These are phyloP conservation scores for Corythoichthys haematopterus DNA, from an alignment of 2,113 vertebrate genomes.

Conservation along the genomic window DNA sequence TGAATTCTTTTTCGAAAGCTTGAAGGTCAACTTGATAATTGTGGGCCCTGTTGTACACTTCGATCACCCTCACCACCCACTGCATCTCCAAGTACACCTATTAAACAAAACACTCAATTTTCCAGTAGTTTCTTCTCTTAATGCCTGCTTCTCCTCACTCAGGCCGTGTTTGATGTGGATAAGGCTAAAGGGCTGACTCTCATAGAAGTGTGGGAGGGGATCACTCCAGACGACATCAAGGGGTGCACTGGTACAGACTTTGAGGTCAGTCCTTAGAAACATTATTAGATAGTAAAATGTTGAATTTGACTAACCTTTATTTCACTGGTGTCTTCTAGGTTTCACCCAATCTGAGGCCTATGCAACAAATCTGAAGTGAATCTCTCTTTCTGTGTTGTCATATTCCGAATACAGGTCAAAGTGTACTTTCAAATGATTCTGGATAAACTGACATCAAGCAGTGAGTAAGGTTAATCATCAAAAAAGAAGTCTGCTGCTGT, in stretches of 20 bases:
- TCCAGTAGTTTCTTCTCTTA: not conserved
- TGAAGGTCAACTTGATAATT: slow-evolving; percentile 18
- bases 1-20: slow-evolving; percentile 1
- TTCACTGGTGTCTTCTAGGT: slow-evolving; percentile 70
- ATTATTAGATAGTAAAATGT: not conserved
- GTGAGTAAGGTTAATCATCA: slow-evolving; percentile 1
- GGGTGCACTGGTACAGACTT: slow-evolving; percentile 89
- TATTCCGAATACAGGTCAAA: not conserved
- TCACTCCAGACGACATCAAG: slow-evolving; percentile 87
- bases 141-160: slow-evolving; percentile 18
- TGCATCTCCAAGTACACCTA: slow-evolving; percentile 8
- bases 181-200: slow-evolving; percentile 85
- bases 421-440: slow-evolving; percentile 1
- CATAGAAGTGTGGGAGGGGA: slow-evolving; percentile 87
- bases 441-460: slow-evolving; percentile 7
- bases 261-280: slow-evolving; percentile 69
- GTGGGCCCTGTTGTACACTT: slow-evolving; percentile 3
- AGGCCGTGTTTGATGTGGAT: slow-evolving; percentile 96
- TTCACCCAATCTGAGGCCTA: slow-evolving; percentile 80
- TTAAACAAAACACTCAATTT: slow-evolving; percentile 6
- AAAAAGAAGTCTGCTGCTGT: not conserved
- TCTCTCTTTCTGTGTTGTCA: not conserved
- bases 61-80: slow-evolving; percentile 2
- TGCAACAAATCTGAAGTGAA: slow-evolving; percentile 79
- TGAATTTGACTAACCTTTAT: not conserved